These are phyloP conservation scores for Mustelus asterias DNA, from an alignment of 2,113 vertebrate species.

Conservation along the genomic window DNA sequence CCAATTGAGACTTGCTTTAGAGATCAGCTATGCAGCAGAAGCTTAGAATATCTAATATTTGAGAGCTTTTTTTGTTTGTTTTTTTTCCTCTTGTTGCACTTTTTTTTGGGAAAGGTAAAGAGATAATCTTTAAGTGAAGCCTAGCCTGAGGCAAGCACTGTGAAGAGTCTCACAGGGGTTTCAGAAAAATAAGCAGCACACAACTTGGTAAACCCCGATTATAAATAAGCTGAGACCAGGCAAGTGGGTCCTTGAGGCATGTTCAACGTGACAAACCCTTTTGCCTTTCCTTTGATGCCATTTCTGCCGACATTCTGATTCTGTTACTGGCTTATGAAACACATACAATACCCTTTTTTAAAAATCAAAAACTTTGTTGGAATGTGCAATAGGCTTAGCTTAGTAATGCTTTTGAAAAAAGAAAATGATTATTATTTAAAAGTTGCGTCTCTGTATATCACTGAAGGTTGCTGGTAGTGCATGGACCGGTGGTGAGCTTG, in stretches of 20 bases:
- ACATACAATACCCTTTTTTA: neutral
- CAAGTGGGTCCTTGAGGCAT: neutral
- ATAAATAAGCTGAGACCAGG: neutral
- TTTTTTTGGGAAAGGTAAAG: conserved; percentile 54
- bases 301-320: neutral
- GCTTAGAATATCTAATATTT: conserved; percentile 59
- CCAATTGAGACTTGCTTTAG: conserved; percentile 77
- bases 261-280: neutral
- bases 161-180: neutral
- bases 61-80: conserved; percentile 65
- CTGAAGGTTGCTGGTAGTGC: conserved; percentile 17
- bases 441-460: conserved; percentile 30
- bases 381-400: conserved; percentile 98
- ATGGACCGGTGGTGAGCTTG: neutral
- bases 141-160: conserved; percentile 14
- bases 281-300: conserved; percentile 8
- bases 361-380: conserved; percentile 60
- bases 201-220: neutral
- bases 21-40: conserved; percentile 97
- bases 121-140: conserved; percentile 4
- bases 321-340: neutral
- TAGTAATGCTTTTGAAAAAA: conserved; percentile 71
- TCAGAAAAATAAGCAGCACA: conserved; percentile 6
- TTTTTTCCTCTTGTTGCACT: conserved; percentile 62
- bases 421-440: conserved; percentile 44